Percentiles rank a stretch among this genome's conserved stretches.
Evolutionary conservation across 2,113 vertebrate species (phyloP).

Genomic region (Egretta garzetta): DNA sequence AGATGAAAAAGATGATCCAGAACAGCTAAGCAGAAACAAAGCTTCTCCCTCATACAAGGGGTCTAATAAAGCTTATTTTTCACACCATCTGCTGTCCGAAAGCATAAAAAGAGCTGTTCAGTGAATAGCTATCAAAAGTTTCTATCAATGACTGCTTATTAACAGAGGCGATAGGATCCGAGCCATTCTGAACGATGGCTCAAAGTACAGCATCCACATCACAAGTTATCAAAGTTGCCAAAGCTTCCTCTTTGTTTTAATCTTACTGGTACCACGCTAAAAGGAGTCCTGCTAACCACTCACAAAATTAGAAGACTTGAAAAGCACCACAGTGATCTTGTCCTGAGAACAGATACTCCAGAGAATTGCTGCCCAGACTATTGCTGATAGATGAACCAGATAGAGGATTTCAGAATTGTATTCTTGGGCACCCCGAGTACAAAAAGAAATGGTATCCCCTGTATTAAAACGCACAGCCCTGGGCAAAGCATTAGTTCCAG

Average conservation of each 20-base stretch:
- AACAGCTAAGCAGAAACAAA: neutral
- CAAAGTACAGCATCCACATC: neutral
- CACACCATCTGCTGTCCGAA: neutral
- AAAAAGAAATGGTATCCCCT: neutral
- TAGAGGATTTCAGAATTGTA: neutral
- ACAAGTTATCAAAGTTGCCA: neutral
- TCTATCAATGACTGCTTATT: neutral
- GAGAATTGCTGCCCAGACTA: neutral
- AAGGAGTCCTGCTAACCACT: neutral
- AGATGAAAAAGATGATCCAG: neutral
- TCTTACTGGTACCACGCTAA: neutral
- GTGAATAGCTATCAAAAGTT: accelerated
- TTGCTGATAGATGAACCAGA: neutral
- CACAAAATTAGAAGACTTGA: neutral
- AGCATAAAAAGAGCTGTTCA: neutral
- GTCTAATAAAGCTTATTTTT: neutral
- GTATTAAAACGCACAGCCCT: neutral
- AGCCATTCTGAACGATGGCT: neutral
- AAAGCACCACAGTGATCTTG: neutral
- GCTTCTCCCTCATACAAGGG: neutral
- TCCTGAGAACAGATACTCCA: neutral
- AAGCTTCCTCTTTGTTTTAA: neutral
- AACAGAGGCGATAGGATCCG: neutral
- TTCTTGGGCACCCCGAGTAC: neutral
- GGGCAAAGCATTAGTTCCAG: neutral